Base-by-base conservation (phyloP, 2,113 vertebrate species). In the Saccopteryx leptura region DNA sequence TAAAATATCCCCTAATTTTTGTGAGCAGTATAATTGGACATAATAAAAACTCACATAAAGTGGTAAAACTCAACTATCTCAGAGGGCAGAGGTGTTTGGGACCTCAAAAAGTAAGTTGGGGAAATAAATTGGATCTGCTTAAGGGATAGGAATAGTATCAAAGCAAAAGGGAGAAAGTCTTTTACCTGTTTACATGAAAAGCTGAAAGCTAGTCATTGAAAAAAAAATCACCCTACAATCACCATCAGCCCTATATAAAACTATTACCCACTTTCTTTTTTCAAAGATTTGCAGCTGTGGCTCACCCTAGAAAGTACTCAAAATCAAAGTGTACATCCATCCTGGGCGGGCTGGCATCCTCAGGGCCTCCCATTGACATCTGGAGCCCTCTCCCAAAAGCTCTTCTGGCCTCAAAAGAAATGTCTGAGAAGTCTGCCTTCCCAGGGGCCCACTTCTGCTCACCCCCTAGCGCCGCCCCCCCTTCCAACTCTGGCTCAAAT, bases 391-490 rank as follows among this genome's bases (percentile, higher is more conserved):
- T 93, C 86, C 89, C 50, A 2, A 91, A 94, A 96, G 93, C 96
- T 96, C 87, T 95, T 97, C 66, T 93, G 54, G 54, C 56, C 91
- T 97, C 79, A 91, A 63, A 96, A 94, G 89, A 91, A 80, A 72
- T 68, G 91, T 79, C 91, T 87, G 91, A 81, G 94, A 88, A 93
- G 69, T 90, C 93, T 71, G 82, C 78, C 80, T 92, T 97, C 91
- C 95, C 93, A 28, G 79, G 85, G 89, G 97, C 96, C 94, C 95
- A 97, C 97, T 97, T 96, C 97, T 93, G 94, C 97, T 83, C 50
- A 31, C 66, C 60, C 92, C 66, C 50, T 33, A 63, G 17, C 13
- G 18, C 28, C 68, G 71, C 46, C 63, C 65, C 13, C 19, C 9
- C 19, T 63, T 92, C 52, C 80, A 95, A 91, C 80, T 96, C 60